These are phyloP conservation scores for Tiliacea citrago DNA, from an alignment of 2,888 invertebrate species.

Conservation along the genomic window DNA sequence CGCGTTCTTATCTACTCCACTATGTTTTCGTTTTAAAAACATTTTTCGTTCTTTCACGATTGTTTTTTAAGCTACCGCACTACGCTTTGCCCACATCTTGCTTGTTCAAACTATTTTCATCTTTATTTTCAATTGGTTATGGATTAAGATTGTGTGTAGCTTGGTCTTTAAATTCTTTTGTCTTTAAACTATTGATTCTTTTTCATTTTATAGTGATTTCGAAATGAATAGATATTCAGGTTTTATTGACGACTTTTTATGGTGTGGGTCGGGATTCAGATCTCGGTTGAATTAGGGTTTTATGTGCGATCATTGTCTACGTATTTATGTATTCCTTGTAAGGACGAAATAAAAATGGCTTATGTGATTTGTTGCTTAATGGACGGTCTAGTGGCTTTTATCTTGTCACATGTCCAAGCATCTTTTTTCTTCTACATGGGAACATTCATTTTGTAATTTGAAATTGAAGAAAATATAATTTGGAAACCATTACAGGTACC, in stretches of 20 bases:
- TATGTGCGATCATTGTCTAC: constrained; percentile 66
- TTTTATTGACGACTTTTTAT: constrained; percentile 64
- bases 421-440: background rate
- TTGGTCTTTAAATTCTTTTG: constrained; percentile 60
- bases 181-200: constrained; percentile 65
- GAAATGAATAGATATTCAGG: constrained; percentile 65
- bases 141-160: constrained; percentile 14
- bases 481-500: background rate
- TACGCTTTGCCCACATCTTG: constrained; percentile 77
- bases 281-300: constrained; percentile 64
- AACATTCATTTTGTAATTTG: background rate
- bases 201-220: constrained; percentile 66
- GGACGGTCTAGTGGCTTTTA: constrained; percentile 14
- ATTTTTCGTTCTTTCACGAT: constrained; percentile 79
- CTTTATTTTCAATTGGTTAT: constrained; percentile 32
- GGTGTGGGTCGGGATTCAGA: constrained; percentile 61
- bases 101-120: constrained; percentile 38
- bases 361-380: constrained; percentile 51
- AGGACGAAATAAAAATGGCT: constrained; percentile 61
- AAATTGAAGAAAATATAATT: background rate
- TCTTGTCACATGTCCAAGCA: constrained; percentile 10
- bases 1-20: constrained; percentile 82
- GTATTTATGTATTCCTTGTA: constrained; percentile 61
- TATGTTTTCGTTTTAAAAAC: constrained; percentile 85
- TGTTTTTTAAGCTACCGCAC: constrained; percentile 75